Evolutionary conservation across 2,888 invertebrate genomes (phyloP), one percentile per base, ranked within the genome.

Genomic region (Drosophila suboccidentalis): DNA sequence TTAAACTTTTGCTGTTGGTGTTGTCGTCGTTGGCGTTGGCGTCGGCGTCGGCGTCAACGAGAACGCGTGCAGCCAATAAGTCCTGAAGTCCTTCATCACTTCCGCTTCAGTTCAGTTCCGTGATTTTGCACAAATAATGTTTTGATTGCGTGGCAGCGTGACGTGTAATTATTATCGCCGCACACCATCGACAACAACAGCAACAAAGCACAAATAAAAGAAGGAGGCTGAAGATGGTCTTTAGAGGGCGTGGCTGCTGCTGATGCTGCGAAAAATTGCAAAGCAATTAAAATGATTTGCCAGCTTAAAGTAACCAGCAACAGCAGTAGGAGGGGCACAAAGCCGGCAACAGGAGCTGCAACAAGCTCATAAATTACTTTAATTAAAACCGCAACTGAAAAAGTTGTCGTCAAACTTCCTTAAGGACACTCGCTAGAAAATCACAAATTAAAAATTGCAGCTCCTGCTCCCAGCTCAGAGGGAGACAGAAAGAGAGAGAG

Each of bases 31-130:
- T n/a, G n/a, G n/a, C 58, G 55, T 47, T n/a, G n/a, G n/a, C 46
- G 50, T 38, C 36, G 46, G 8, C 17, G 61, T 26, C 26, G 5
- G 5, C 69, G 61, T 59, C 54, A 60, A 60, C 51, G 65, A 50
- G 72, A 57, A 84, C 91, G 91, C 91, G 91, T 91, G 91, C 88
- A 90, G 90, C 90, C 91, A 91, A 91, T 91, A 90, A 91, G 89
- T 76, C 68, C 62, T 41, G 76, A 65, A 74, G 77, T 87, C 86
- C 90, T 91, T 91, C 90, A 91, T 91, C 91, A 91, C 91, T 91
- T 91, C 91, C 91, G 90, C 90, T 82, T 91, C 84, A 90, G 87
- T 91, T 89, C 90, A 90, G 83, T 74, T 87, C 82, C 90, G 90
- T 91, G 91, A 91, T 91, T 91, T 83, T 75, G 86, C 91, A 91